Evolutionary conservation across 2,888 invertebrate genomes (phyloP).

Genomic region (Lissonota sp.): DNA sequence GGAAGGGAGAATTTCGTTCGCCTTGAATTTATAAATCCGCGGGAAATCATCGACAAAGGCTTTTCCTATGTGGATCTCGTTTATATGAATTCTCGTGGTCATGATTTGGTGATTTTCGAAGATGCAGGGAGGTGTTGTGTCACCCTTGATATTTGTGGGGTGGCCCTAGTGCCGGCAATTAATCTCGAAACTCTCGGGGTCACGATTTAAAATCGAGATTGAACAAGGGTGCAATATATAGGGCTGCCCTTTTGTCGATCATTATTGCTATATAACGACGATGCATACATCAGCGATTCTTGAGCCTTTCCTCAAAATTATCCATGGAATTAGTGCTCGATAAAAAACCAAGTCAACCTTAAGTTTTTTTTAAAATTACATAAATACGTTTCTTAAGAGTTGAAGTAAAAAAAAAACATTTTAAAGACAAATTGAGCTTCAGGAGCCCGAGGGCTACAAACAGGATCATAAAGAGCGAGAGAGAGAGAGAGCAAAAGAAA

Average conservation of each 20-base stretch:
- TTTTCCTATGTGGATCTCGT: neutral
- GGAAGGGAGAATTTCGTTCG: conserved; percentile 1
- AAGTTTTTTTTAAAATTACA: neutral
- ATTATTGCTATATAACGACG: conserved; percentile 39
- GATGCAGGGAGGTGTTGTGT: conserved; percentile 8
- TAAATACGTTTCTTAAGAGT: too few relatives aligned
- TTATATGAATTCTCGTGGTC: conserved; percentile 23
- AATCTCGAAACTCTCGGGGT: conserved; percentile 64
- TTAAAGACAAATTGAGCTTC: conserved; percentile 46
- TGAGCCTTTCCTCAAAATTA: conserved; percentile 37
- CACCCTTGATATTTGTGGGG: conserved; percentile 51
- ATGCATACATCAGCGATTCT: neutral
- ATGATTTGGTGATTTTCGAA: conserved; percentile 31
- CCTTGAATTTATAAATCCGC: conserved; percentile 24
- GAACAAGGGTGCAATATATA: conserved; percentile 14
- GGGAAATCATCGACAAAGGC: conserved; percentile 8
- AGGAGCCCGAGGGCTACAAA: conserved; percentile 15
- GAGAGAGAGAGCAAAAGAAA: conserved; percentile 15
- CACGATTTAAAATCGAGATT: conserved; percentile 36
- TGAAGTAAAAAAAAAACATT: conserved; percentile 25
- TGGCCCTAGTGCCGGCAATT: conserved; percentile 59
- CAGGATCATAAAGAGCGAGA: neutral
- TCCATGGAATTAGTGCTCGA: conserved; percentile 53
- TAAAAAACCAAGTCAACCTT: conserved; percentile 15
- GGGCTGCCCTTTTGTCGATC: conserved; percentile 31